Evolutionary conservation across 2,888 invertebrate species (phyloP), one percentile per base, ranked within the genome.

Genomic region (Drosophila hamatofila): DNA sequence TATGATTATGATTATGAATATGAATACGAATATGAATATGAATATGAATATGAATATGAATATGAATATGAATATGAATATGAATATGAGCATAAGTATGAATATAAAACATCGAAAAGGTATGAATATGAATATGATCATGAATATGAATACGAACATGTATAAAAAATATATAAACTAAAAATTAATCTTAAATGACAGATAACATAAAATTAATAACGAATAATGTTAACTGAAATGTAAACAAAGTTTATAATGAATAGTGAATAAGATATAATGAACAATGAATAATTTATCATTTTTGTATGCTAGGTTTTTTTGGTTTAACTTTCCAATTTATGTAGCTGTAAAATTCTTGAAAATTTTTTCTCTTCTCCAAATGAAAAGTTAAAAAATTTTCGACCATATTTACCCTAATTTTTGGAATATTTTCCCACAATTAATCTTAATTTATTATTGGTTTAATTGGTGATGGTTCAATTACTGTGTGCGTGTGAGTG

Each of bases 331-430:
- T 51, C 27, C 56, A 25, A 52, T 21, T 55, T 75, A 81, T 23
- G 55, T 80, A 89, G 72, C 21, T 60, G 33, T 72, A 51, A 37
- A 49, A 48, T 72, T 77, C 80, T 88, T 83, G 90, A 81, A 90
- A 90, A 82, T 86, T 86, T 89, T 89, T 90, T 90, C 69, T 57
- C 83, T 80, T 83, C 71, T 57, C 55, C 9, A 7, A 48, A 33
- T 33, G 72, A 75, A 63, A 77, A 83, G 83, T 73, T 48, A 89
- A 89, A 90, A 86, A 78, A 75, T 90, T 90, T 89, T 86, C 75
- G 90, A 90, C 79, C 48, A 52, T 30, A 41, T 25, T 59, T 61
- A 27, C 30, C 6, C 18, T 11, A 30, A 37, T 57, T 62, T 49
- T 46, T 2, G 37, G 21, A 44, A 51, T 1, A 18, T 48, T 27